Evolutionary conservation across 2,888 invertebrate genomes (phyloP).

Genomic region (Drosophila prostipennis): DNA sequence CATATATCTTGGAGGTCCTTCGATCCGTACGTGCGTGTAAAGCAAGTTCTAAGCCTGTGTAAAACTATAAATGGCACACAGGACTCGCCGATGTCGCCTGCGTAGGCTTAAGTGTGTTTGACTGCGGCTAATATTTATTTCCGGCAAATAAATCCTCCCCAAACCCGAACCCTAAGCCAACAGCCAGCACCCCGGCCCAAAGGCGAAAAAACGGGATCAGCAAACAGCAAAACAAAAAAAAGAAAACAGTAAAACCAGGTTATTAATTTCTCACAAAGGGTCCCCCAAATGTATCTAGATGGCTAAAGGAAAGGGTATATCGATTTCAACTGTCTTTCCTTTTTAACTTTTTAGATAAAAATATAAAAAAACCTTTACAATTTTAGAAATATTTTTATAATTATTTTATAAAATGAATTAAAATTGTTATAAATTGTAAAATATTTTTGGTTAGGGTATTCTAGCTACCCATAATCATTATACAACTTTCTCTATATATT

Average conservation of each 20-base stretch:
- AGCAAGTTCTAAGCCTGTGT: slow-evolving; percentile 75
- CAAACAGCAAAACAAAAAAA: slow-evolving; percentile 41
- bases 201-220: slow-evolving; percentile 38
- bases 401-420: no score
- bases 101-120: slow-evolving; percentile 77
- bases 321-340: background rate
- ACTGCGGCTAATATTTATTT: slow-evolving; percentile 80
- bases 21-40: slow-evolving; percentile 63
- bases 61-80: slow-evolving; percentile 54
- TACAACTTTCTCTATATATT: slow-evolving; percentile 3
- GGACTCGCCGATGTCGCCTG: slow-evolving; percentile 45
- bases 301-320: slow-evolving; percentile 12
- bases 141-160: slow-evolving; percentile 76
- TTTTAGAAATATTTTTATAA: no score
- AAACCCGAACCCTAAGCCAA: slow-evolving; percentile 19
- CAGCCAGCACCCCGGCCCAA: slow-evolving; percentile 14
- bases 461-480: background rate
- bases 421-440: no score
- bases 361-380: no score
- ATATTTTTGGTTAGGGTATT: slow-evolving; percentile 16
- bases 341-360: no score
- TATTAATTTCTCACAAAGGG: slow-evolving; percentile 72
- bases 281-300: slow-evolving; percentile 16
- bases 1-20: slow-evolving; percentile 49
- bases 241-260: slow-evolving; percentile 66